Evolutionary conservation across 1,140 invertebrate genomes (phyloP), one percentile per base, ranked within the genome.

Genomic region (Nymphalis io): DNA sequence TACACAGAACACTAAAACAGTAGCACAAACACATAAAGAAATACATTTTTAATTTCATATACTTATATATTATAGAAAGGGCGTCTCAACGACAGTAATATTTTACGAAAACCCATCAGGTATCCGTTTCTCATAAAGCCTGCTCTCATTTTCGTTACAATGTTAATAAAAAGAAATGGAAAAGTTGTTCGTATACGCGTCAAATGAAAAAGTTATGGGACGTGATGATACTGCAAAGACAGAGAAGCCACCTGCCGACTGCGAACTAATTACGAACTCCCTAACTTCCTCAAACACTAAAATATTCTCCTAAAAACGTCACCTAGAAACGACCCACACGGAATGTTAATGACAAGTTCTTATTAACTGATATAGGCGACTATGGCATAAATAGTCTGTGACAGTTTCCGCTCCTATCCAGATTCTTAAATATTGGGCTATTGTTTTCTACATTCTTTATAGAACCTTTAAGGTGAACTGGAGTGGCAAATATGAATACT

Each of bases 101-200:
- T 82, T 85, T 85, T 88, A 82, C 77, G 83, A 77, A 87, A 84
- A 81, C 80, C 79, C 82, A 81, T 88, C 82, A 88, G 84, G 85
- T 89, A 90, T 87, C 84, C 76, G 79, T 87, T 87, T 81, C 83
- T 85, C 84, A 83, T 86, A 87, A 86, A 84, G 82, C 85, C 84
- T 78, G 85, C 83, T 88, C 87, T 83, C 84, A 88, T 88, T 87
- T 87, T 84, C 82, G 83, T 88, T 88, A 85, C 82, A 84, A 81
- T 87, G 85, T 89, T 89, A 91, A 88, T 89, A 91, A 88, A 90
- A 89, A 88, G 85, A 88, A 91, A 90, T 90, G 84, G 84, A 84
- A 89, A 89, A 89, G 86, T 89, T 89, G 73, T 76, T 80, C 81
- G 81, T 78, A 79, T 85, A 80, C 85, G 82, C 83, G 84, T 88